Evolutionary conservation across 2,113 vertebrate genomes (phyloP).

Genomic region (Etia nguti): DNA sequence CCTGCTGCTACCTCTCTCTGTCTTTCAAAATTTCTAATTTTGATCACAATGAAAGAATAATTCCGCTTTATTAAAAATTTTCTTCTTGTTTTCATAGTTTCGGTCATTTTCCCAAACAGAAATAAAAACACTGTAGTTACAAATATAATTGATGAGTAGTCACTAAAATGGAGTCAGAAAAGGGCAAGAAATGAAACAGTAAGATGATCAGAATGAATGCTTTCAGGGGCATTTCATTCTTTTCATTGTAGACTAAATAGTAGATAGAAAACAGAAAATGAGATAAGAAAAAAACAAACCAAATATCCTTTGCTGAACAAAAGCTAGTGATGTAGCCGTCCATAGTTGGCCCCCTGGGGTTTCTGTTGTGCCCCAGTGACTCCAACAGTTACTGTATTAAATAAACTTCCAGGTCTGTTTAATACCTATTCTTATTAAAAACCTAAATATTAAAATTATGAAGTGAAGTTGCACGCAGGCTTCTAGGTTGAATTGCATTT

Average conservation of each 20-base stretch:
- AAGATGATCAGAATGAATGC: neutral
- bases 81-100: neutral
- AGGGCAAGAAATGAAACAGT: neutral
- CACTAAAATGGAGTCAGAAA: neutral
- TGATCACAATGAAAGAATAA: neutral
- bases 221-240: neutral
- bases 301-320: neutral
- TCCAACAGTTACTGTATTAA: neutral
- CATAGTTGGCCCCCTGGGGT: neutral
- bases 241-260: neutral
- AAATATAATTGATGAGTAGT: neutral
- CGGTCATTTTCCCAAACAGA: neutral
- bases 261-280: neutral
- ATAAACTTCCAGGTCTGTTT: neutral
- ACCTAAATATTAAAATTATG: neutral
- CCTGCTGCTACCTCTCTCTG: neutral
- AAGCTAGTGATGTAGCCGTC: neutral
- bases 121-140: neutral
- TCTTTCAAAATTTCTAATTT: constrained; percentile 5
- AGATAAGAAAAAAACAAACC: neutral
- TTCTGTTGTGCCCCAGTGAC: neutral
- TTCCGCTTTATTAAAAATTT: neutral
- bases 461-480: neutral
- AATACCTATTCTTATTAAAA: neutral
- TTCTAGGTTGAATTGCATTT: neutral